Evolutionary conservation across 2,888 invertebrate genomes (phyloP).

Genomic region (Temnothorax unifasciatus): DNA sequence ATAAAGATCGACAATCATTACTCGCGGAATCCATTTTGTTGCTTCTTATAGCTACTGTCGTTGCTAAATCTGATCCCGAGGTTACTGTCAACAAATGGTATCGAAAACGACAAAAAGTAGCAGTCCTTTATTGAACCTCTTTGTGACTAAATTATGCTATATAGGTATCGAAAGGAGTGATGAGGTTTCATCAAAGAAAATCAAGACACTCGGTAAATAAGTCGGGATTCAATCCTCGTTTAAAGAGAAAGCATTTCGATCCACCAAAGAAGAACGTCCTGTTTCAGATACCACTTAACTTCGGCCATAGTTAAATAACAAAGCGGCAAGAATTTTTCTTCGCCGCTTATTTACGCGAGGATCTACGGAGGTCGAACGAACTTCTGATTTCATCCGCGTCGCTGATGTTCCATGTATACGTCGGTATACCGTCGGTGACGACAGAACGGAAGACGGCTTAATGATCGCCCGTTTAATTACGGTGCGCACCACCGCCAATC

Average conservation of each 20-base stretch:
- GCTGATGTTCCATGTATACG: background rate
- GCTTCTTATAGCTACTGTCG: background rate
- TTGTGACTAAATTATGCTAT: background rate
- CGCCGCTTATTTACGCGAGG: conserved; percentile 3
- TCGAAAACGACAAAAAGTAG: background rate
- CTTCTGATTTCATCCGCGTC: background rate
- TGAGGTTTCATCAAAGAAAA: conserved; percentile 16
- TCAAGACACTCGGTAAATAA: background rate
- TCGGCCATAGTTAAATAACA: conserved; percentile 6
- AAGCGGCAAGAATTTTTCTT: background rate
- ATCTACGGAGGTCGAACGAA: background rate
- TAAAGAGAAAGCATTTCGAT: background rate
- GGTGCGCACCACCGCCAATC: conserved; percentile 38
- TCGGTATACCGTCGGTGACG: background rate
- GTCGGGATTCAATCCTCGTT: conserved; percentile 11
- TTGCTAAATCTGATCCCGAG: background rate
- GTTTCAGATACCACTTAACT: background rate
- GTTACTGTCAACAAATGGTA: background rate
- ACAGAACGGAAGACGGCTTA: conserved; percentile 26
- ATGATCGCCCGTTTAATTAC: conserved; percentile 51
- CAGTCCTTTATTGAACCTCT: background rate
- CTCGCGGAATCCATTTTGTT: background rate
- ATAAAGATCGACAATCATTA: background rate
- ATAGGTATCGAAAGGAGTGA: conserved; percentile 1
- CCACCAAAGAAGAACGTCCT: background rate